These are phyloP conservation scores for Oscheius onirici DNA, from an alignment of 2,888 invertebrate genomes.

Conservation along the genomic window DNA sequence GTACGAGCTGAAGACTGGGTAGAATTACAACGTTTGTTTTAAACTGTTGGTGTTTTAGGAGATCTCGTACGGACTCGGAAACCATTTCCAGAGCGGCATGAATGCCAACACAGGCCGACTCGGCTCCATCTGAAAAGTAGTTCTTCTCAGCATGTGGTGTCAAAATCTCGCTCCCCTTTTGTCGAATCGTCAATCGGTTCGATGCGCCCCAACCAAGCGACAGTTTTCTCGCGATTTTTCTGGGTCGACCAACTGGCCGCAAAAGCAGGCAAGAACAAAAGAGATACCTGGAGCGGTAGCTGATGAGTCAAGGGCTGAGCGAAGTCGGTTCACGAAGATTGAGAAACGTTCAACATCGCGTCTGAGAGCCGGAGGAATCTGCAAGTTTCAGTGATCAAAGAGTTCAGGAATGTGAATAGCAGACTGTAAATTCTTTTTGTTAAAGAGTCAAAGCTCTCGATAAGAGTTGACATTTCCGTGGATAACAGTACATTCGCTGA, in stretches of 20 bases:
- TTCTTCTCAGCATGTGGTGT: background rate
- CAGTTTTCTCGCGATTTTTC: constrained; percentile 25
- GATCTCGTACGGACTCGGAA: constrained; percentile 66
- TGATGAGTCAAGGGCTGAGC: constrained; percentile 55
- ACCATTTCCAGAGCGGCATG: constrained; percentile 69
- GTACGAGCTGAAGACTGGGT: constrained; percentile 53
- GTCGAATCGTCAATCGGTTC: constrained; percentile 24
- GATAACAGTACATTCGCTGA: too few species aligned
- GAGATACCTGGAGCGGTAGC: constrained; percentile 54
- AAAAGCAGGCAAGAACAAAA: constrained; percentile 21
- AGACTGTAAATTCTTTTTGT: too few species aligned
- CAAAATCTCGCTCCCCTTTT: background rate
- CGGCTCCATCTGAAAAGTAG: constrained; percentile 50
- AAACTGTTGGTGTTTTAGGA: constrained; percentile 59
- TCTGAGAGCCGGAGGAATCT: constrained; percentile 62
- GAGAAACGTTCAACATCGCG: constrained; percentile 66
- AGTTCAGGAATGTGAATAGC: too few species aligned
- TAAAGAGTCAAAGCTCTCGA: too few species aligned
- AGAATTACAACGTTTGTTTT: constrained; percentile 56
- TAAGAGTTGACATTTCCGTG: too few species aligned
- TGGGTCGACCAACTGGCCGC: constrained; percentile 24
- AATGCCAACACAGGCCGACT: constrained; percentile 64
- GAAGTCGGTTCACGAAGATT: constrained; percentile 57
- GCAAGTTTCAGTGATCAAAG: constrained; percentile 22
- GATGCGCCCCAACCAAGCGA: background rate